Evolutionary conservation across 92 coral and sea anemone genomes (phyloP), one percentile per base, ranked within the genome.

Genomic region (Actinernus sp.): DNA sequence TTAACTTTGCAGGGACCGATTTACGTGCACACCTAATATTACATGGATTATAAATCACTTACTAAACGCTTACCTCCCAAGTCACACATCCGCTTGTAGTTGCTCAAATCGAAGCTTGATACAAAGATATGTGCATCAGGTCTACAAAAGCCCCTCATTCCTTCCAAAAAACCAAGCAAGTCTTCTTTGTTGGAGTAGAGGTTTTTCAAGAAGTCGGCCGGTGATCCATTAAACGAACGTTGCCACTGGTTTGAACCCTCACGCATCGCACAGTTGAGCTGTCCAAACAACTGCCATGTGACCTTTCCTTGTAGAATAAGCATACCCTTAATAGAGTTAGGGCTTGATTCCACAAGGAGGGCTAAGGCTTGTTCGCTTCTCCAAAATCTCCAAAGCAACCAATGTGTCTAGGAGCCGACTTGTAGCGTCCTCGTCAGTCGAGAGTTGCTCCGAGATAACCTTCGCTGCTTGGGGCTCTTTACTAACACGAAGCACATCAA

Each of bases 181-280:
- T 61, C 44, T 21, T 63, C 37, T 34, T 73, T 36, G 30, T 51
- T 48, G 21, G 36, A 58, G 12, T 30, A 50, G 5, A 59, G 57
- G 38, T 49, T 58, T 39, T 73, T 73, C 60, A 59, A 73, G 1
- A 60, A 33, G 14, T 73, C 80, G 31, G 59, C 68, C 0, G 61
- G 25, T 1, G 80, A 30, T 20, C 39, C 44, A 11, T 73, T 73
- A 30, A 73, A 73, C 5, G 80, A 49, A 8, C 61, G 34, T 36
- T 48, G 39, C 80, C 80, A 73, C 49, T 73, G 80, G 50, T 51
- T 73, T n/a, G 26, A 4, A 12, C 71, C 71, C 9, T 73, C 80
- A n/a, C 26, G 65, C 27, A 61, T 45, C 0, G 80, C 80, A n/a
- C 50, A 20, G 7, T 31, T 33, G 3, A 73, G 31, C 26, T 34